Conservation (phyloP, 1,140 invertebrate genomes). For the Hydropsyche tenuis region DNA sequence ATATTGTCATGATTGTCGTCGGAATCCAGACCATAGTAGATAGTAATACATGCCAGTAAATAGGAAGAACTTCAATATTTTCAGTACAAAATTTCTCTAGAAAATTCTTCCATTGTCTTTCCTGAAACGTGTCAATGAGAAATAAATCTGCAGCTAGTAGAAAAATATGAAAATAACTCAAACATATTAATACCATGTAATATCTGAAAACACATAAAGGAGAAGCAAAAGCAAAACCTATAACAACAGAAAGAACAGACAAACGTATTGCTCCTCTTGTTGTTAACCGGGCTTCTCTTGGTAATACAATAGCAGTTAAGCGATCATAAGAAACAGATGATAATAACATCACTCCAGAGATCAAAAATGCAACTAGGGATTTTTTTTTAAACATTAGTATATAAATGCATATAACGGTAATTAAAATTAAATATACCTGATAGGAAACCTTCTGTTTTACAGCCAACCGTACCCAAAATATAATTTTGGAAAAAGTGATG, state of each 20-base stretch:
- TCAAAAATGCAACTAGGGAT: slow-evolving; percentile 67
- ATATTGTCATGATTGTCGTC: slow-evolving; percentile 70
- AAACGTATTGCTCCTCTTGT: slow-evolving; percentile 65
- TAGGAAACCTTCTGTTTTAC: slow-evolving; percentile 72
- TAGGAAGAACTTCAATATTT: slow-evolving; percentile 65
- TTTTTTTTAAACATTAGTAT: too few relatives aligned
- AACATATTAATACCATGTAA: slow-evolving; percentile 62
- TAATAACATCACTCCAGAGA: slow-evolving; percentile 78
- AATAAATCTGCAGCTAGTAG: slow-evolving; percentile 29
- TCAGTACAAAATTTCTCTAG: slow-evolving; percentile 74
- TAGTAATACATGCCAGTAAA: slow-evolving; percentile 78
- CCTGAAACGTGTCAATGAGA: slow-evolving; percentile 55
- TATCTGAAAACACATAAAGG: slow-evolving; percentile 71
- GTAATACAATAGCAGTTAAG: slow-evolving; percentile 78
- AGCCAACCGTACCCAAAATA: slow-evolving; percentile 72
- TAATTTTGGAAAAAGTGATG: slow-evolving; percentile 78
- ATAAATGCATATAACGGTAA: background rate
- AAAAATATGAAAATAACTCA: slow-evolving; percentile 24
- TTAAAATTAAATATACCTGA: slow-evolving; percentile 64
- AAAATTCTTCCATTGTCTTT: slow-evolving; percentile 73
- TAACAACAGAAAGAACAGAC: slow-evolving; percentile 72
- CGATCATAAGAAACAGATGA: slow-evolving; percentile 83
- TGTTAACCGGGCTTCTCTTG: slow-evolving; percentile 71
- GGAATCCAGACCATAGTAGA: slow-evolving; percentile 75
- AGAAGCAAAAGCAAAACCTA: slow-evolving; percentile 65